Percentiles rank a stretch among this genome's conserved stretches.
phyloP scores from a whole-genome alignment of 2,888 invertebrate genomes.

The Meghimatium bilineatum region DNA sequence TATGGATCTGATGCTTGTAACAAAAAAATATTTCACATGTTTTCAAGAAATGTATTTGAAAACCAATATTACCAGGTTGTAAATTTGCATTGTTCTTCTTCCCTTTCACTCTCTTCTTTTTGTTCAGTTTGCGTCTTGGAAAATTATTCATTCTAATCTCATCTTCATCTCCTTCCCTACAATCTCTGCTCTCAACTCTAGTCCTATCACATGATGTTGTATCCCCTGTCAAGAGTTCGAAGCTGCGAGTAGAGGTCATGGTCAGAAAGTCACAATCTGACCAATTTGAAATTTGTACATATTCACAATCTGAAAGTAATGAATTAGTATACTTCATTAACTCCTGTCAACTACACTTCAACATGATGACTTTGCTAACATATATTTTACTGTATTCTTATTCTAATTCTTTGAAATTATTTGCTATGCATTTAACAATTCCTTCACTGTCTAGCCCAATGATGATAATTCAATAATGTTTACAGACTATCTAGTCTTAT shows the following conservation, averaged over 20 bases:
- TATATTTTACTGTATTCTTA: too few species aligned
- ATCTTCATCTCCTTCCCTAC: slow-evolving; percentile 16
- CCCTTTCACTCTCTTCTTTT: slow-evolving; percentile 3
- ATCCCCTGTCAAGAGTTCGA: slow-evolving; percentile 36
- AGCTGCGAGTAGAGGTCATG: slow-evolving; percentile 36
- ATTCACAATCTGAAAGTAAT: slow-evolving; percentile 33
- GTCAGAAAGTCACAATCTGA: slow-evolving; percentile 39
- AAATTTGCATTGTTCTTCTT: background rate
- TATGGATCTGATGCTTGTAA: too few species aligned
- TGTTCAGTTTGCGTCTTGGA: background rate
- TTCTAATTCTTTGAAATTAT: too few species aligned
- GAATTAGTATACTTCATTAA: background rate
- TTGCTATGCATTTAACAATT: too few species aligned
- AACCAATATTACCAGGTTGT: background rate
- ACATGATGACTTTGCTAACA: background rate
- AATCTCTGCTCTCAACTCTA: slow-evolving; percentile 44
- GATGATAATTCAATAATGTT: too few species aligned
- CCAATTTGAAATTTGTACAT: slow-evolving; percentile 46
- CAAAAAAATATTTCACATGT: background rate
- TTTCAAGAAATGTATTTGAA: background rate
- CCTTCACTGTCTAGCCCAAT: too few species aligned
- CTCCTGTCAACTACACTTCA: background rate
- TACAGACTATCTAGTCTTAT: too few species aligned
- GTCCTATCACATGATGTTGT: slow-evolving; percentile 33
- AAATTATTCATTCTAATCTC: background rate